phyloP scores from a whole-genome alignment of 1,140 invertebrate genomes.

The Macrobrachium nipponense region DNA sequence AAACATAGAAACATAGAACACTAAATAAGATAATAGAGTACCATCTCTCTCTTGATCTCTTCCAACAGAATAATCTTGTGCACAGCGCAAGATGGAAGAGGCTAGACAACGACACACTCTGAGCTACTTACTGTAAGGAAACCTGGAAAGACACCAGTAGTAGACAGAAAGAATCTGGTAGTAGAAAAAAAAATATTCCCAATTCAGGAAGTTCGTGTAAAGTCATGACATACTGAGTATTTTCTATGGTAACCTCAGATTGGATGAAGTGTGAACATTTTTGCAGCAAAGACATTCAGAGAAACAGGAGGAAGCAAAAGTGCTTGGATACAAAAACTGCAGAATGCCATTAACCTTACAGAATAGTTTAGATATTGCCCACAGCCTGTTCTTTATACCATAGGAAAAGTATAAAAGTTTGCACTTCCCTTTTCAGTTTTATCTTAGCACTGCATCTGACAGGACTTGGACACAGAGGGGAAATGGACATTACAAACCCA shows the following conservation, averaged over 20 bases:
- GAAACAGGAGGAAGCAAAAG: background rate
- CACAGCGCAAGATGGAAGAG: constrained; percentile 62
- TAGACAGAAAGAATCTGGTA: constrained; percentile 12
- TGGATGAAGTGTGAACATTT: too few relatives aligned
- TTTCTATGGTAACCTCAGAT: too few relatives aligned
- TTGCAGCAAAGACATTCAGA: constrained; percentile 5
- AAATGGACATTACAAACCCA: constrained; percentile 34
- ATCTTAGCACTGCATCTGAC: constrained; percentile 26
- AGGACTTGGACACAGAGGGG: background rate
- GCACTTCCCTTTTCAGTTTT: constrained; percentile 51
- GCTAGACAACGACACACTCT: constrained; percentile 50
- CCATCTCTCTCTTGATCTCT: constrained; percentile 54
- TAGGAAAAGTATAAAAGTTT: constrained; percentile 51
- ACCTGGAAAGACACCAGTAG: constrained; percentile 55
- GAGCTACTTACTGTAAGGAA: constrained; percentile 52
- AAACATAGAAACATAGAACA: constrained; percentile 58
- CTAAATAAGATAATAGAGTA: constrained; percentile 36
- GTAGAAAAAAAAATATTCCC: background rate
- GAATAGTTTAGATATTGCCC: constrained; percentile 39
- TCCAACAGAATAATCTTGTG: constrained; percentile 57
- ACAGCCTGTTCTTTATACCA: constrained; percentile 44
- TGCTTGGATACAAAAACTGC: background rate
- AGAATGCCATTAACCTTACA: constrained; percentile 23
- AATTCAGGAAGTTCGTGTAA: constrained; percentile 33
- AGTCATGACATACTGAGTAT: too few relatives aligned